Percentiles rank a stretch among this genome's conserved stretches.
These are phyloP conservation scores for Plemyria rubiginata DNA, from an alignment of 2,888 invertebrate genomes.

Conservation along the genomic window DNA sequence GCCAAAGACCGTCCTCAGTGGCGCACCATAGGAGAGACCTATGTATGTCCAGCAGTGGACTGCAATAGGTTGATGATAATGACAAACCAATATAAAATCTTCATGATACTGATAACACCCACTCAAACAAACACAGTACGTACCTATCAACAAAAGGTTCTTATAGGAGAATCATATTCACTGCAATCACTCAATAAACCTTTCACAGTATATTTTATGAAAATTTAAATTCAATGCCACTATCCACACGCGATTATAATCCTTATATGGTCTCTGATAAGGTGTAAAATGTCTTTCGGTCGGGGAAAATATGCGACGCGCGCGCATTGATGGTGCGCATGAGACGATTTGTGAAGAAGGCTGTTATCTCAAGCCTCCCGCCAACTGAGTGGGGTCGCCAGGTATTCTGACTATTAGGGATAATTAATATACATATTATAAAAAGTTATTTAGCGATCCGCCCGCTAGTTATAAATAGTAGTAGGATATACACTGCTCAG, in stretches of 20 bases:
- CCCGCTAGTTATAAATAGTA: too few relatives aligned
- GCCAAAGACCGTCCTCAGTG: too few relatives aligned
- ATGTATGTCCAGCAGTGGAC: too few relatives aligned
- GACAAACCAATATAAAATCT: too few relatives aligned
- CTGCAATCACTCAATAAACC: constrained; percentile 13
- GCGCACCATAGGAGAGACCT: too few relatives aligned
- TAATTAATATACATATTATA: too few relatives aligned
- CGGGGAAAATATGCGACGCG: constrained; percentile 48
- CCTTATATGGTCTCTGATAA: constrained; percentile 20
- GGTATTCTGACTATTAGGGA: constrained; percentile 17
- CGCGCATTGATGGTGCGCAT: constrained; percentile 67
- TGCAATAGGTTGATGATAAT: too few relatives aligned
- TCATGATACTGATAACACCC: constrained; percentile 9
- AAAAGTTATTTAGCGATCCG: not conserved
- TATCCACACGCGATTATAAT: constrained; percentile 12
- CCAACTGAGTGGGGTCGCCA: constrained; percentile 45
- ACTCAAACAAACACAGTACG: constrained; percentile 24
- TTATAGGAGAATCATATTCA: constrained; percentile 9
- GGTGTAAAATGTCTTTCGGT: constrained; percentile 10
- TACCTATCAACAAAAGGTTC: not conserved
- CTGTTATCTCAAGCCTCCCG: constrained; percentile 70
- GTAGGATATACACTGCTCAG: too few relatives aligned
- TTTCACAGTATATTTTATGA: constrained; percentile 4
- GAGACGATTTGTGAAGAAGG: constrained; percentile 65
- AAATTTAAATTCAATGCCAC: constrained; percentile 12